phyloP scores from a whole-genome alignment of 2,797 vertebrate genomes.

The Liasis olivaceus region DNA sequence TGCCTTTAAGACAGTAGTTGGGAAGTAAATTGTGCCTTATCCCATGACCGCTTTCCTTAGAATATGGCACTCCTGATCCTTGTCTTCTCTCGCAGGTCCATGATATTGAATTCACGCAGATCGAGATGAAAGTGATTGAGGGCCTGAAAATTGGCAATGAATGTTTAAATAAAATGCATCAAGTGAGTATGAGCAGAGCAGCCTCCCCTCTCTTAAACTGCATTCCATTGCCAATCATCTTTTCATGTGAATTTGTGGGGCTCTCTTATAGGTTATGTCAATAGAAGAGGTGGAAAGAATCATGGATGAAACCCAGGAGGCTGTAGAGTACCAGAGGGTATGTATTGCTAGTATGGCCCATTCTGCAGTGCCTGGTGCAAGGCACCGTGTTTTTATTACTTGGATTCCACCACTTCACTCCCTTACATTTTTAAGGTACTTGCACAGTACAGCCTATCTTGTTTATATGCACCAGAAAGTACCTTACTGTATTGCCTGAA shows the following conservation, averaged over 20 bases:
- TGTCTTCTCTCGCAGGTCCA: conserved; percentile 59
- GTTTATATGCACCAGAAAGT: background rate
- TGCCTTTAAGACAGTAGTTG: background rate
- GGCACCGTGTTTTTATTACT: background rate
- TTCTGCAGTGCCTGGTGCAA: background rate
- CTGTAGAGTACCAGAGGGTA: conserved; percentile 93
- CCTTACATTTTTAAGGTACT: background rate
- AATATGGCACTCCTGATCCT: background rate
- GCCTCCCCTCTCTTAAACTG: fast-evolving
- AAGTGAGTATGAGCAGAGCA: conserved; percentile 37
- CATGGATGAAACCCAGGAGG: conserved; percentile 92
- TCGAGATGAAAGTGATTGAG: conserved; percentile 92
- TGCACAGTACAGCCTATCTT: background rate
- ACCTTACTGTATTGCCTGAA: background rate
- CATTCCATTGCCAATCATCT: background rate
- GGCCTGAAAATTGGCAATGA: conserved; percentile 92
- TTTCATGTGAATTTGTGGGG: fast-evolving
- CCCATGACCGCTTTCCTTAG: background rate
- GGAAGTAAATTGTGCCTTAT: background rate
- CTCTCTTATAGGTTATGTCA: conserved; percentile 86
- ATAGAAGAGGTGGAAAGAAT: conserved; percentile 93
- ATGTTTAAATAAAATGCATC: conserved; percentile 87
- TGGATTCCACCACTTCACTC: background rate
- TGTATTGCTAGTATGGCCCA: fast-evolving
- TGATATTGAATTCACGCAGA: conserved; percentile 92